Conservation (phyloP, 2,888 invertebrate genomes). For the Clivina fossor region DNA sequence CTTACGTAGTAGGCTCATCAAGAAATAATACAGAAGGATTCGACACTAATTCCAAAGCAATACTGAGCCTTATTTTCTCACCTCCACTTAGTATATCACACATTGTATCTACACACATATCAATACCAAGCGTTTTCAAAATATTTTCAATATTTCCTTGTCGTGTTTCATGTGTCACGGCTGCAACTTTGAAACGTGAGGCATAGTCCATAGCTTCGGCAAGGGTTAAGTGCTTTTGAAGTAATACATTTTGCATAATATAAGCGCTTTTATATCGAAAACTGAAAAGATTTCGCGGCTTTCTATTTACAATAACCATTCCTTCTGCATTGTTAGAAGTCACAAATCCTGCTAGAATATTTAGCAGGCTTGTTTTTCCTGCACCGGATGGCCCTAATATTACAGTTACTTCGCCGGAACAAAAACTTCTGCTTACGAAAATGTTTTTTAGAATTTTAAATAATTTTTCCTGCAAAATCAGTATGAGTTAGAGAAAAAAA, state of each 20-base stretch:
- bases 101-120: slow-evolving; percentile 77
- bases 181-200: slow-evolving; percentile 71
- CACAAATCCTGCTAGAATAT: slow-evolving; percentile 82
- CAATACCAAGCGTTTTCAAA: slow-evolving; percentile 78
- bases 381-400: slow-evolving; percentile 98
- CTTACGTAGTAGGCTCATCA: slow-evolving; percentile 92
- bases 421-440: slow-evolving; percentile 80
- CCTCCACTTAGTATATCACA: slow-evolving; percentile 86
- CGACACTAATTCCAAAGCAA: slow-evolving; percentile 91
- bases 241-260: slow-evolving; percentile 78
- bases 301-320: slow-evolving; percentile 67
- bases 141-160: slow-evolving; percentile 71
- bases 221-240: slow-evolving; percentile 74
- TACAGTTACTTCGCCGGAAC: slow-evolving; percentile 81
- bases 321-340: slow-evolving; percentile 59
- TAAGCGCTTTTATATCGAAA: slow-evolving; percentile 77
- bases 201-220: slow-evolving; percentile 73
- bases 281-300: slow-evolving; percentile 64
- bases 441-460: too few species aligned
- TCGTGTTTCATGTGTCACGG: slow-evolving; percentile 61
- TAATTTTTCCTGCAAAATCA: too few species aligned
- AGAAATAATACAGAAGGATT: slow-evolving; percentile 95
- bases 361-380: slow-evolving; percentile 88
- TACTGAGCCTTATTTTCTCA: slow-evolving; percentile 89
- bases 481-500: too few species aligned